phyloP scores from a whole-genome alignment of 2,113 vertebrate species.

The Gasterosteus aculeatus region DNA sequence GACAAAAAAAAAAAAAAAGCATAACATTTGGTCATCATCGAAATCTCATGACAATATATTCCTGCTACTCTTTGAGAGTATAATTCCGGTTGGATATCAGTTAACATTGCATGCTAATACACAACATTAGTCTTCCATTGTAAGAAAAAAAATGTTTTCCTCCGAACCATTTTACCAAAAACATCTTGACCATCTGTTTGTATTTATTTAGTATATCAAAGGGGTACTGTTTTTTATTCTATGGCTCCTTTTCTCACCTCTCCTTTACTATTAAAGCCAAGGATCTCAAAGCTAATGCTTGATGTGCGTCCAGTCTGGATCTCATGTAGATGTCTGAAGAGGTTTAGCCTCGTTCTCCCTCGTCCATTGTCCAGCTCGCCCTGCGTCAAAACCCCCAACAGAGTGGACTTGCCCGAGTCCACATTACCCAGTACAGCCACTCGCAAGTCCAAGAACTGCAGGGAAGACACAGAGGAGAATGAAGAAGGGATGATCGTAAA shows the following conservation, averaged over 20 bases:
- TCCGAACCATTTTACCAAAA: neutral
- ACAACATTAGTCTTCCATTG: neutral
- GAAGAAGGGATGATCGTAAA: neutral
- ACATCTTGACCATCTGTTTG: neutral
- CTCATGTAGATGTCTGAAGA: slow-evolving; percentile 98
- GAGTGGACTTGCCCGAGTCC: slow-evolving; percentile 96
- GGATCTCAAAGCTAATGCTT: slow-evolving; percentile 99
- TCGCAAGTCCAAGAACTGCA: slow-evolving; percentile 94
- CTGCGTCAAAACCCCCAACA: slow-evolving; percentile 95
- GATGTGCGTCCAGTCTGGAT: slow-evolving; percentile 98
- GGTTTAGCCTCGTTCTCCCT: slow-evolving; percentile 95
- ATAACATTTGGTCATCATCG: neutral
- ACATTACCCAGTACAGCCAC: slow-evolving; percentile 98
- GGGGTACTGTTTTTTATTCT: neutral
- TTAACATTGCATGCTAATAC: neutral
- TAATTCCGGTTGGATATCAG: neutral
- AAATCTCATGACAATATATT: neutral
- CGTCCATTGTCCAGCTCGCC: slow-evolving; percentile 98
- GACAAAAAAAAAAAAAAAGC: slow-evolving; percentile 6
- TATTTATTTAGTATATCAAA: neutral
- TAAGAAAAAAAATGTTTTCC: neutral
- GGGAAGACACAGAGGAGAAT: slow-evolving; percentile 7
- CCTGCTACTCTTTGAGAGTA: neutral
- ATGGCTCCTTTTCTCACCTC: slow-evolving; percentile 82
- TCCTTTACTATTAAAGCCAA: slow-evolving; percentile 98